These are phyloP conservation scores for Neofelis nebulosa DNA, from an alignment of 2,113 vertebrate genomes.

Conservation along the genomic window DNA sequence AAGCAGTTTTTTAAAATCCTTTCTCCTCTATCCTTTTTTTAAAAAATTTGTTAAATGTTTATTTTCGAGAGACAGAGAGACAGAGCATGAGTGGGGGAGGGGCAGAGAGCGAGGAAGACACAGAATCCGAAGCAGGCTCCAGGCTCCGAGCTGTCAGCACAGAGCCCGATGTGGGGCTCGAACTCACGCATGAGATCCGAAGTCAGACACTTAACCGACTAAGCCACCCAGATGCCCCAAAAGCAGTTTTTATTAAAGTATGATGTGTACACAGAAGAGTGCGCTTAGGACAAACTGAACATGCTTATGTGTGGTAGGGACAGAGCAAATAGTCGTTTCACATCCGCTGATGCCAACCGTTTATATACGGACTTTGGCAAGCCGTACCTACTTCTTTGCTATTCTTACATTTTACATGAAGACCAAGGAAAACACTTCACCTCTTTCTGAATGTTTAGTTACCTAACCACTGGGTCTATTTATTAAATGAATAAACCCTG, in stretches of 20 bases:
- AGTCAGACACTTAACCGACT: too few species aligned
- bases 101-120: too few species aligned
- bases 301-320: neutral
- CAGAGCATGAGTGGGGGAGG: too few species aligned
- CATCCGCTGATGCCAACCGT: neutral
- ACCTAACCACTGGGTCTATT: neutral
- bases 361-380: neutral
- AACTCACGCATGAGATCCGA: too few species aligned
- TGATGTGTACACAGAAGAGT: neutral
- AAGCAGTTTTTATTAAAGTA: neutral
- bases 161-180: too few species aligned
- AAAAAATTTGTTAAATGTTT: too few species aligned
- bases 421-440: constrained; percentile 40
- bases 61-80: too few species aligned
- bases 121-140: too few species aligned
- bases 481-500: constrained; percentile 50
- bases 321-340: neutral
- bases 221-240: neutral
- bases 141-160: too few species aligned
- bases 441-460: constrained; percentile 39
- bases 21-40: too few species aligned
- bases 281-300: constrained; percentile 5
- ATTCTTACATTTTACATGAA: constrained; percentile 37
- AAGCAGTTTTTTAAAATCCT: neutral
- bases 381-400: constrained; percentile 14